A percentile compares a stretch with the other conserved stretches of the same genome.
These are phyloP conservation scores for Rhamphomyia laevipes DNA, from an alignment of 2,888 invertebrate genomes.

Conservation along the genomic window DNA sequence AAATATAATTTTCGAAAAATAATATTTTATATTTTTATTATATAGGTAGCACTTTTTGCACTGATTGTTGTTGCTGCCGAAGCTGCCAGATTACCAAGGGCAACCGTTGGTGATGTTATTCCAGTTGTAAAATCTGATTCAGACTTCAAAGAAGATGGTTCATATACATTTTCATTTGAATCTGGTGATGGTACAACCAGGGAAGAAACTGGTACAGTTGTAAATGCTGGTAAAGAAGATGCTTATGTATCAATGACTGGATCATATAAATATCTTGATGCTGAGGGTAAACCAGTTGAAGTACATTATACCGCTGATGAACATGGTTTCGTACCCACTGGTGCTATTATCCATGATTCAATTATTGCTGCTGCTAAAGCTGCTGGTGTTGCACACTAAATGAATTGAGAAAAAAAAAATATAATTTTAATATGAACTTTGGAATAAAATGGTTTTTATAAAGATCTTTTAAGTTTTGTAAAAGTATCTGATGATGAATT, in stretches of 20 bases:
- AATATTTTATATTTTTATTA: neutral
- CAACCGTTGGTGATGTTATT: constrained; percentile 14
- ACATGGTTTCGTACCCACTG: constrained; percentile 33
- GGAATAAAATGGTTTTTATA: too few species aligned
- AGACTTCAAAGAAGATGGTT: constrained; percentile 24
- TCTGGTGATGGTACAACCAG: constrained; percentile 26
- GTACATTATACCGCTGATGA: constrained; percentile 34
- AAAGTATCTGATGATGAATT: too few species aligned
- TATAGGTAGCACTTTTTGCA: constrained; percentile 11
- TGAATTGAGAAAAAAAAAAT: neutral
- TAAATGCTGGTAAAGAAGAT: constrained; percentile 23
- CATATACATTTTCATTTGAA: constrained; percentile 24
- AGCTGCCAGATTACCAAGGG: constrained; percentile 9
- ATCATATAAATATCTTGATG: constrained; percentile 30
- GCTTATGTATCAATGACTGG: constrained; percentile 27
- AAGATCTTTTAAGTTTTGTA: too few species aligned
- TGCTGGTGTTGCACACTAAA: constrained; percentile 17
- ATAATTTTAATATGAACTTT: too few species aligned
- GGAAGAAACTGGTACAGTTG: constrained; percentile 23
- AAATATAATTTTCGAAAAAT: neutral
- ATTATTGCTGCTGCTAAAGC: constrained; percentile 29
- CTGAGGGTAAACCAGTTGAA: constrained; percentile 27
- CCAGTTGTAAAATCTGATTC: constrained; percentile 25
- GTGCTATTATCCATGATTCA: constrained; percentile 25
- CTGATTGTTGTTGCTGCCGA: constrained; percentile 11